Base-by-base conservation (phyloP, 2,113 vertebrate species). In the Oncorhynchus tshawytscha region DNA sequence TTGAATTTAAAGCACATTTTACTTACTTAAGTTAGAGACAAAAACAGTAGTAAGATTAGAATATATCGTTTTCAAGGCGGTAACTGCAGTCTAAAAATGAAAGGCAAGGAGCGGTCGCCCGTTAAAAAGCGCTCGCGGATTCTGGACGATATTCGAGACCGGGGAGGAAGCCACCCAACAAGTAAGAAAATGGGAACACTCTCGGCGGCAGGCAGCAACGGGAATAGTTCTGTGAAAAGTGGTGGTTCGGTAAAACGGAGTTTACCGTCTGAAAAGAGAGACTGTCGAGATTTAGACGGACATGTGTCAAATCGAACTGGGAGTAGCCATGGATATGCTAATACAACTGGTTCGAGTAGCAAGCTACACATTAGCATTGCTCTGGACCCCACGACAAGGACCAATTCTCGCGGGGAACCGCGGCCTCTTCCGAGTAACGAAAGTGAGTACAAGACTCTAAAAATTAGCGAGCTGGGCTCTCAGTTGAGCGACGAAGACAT, bases 401-500 rank as follows among this genome's bases (percentile, higher is more conserved):
- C 85, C 60, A 86, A 88, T 66, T 82, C 93, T 62, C 94, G 94
- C 73, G 83, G 87, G 73, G 91, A 92, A n/a, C 66, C 84, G 20
- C 88, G 91, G 77, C 85, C 90, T 70, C 81, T 88, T 39, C 31
- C 86, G 1, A 83, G 74, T 49, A 78, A 81, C 49, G 94, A 95
- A 78, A 93, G 91, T 77, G 97, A 98, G 91, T 97, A 99, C 92
- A 98, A 96, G 88, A 98, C 97, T 6, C 92, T 99, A 5, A 97
- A 97, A 87, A 98, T 99, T 59, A 98, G 97, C 76, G 96, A 96
- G 78, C 86, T 99, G 84, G 97, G 97, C 83, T 95, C 96, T 2
- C 96, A 95, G 89, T 84, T 99, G 70, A 98, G 94, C 83, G 97
- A 99, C 88, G 97, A 97, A 81, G 96, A 97, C 20, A 94, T 99